Evolutionary conservation across 2,888 invertebrate species (phyloP).

Genomic region (Lasioglossum oenotherae): DNA sequence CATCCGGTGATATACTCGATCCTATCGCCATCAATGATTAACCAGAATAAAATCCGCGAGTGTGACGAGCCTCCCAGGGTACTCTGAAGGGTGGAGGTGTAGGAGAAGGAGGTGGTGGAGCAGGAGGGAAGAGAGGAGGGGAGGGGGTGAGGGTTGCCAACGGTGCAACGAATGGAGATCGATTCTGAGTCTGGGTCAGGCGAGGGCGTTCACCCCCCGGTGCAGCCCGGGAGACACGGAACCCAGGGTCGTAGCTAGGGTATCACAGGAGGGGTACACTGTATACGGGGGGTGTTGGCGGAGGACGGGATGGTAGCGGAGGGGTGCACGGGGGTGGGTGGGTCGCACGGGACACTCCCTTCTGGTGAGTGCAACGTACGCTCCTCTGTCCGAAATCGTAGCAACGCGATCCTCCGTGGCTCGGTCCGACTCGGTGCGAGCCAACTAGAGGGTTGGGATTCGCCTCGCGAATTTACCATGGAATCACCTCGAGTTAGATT

Average conservation of each 20-base stretch:
- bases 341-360: conserved; percentile 75
- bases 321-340: conserved; percentile 37
- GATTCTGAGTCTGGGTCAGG: conserved; percentile 84
- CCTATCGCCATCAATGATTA: conserved; percentile 7
- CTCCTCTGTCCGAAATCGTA: conserved; percentile 69
- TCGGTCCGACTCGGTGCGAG: conserved; percentile 19
- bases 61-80: conserved; percentile 62
- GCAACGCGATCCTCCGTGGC: conserved; percentile 45
- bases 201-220: conserved; percentile 83
- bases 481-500: conserved; percentile 34
- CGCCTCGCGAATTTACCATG: conserved; percentile 37
- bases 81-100: conserved; percentile 29
- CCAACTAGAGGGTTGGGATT: background rate
- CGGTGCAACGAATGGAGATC: conserved; percentile 82
- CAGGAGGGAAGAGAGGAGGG: conserved; percentile 44
- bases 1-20: background rate
- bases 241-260: conserved; percentile 82
- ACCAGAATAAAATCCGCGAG: conserved; percentile 67
- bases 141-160: conserved; percentile 66
- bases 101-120: conserved; percentile 37
- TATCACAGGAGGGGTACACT: conserved; percentile 67
- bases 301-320: conserved; percentile 12
- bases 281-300: conserved; percentile 20
- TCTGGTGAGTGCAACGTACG: conserved; percentile 72
- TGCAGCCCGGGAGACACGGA: conserved; percentile 84